A percentile compares a stretch with the other conserved stretches of the same genome.
These are phyloP conservation scores for Hipposideros larvatus DNA, from an alignment of 2,797 vertebrate species.

Conservation along the genomic window DNA sequence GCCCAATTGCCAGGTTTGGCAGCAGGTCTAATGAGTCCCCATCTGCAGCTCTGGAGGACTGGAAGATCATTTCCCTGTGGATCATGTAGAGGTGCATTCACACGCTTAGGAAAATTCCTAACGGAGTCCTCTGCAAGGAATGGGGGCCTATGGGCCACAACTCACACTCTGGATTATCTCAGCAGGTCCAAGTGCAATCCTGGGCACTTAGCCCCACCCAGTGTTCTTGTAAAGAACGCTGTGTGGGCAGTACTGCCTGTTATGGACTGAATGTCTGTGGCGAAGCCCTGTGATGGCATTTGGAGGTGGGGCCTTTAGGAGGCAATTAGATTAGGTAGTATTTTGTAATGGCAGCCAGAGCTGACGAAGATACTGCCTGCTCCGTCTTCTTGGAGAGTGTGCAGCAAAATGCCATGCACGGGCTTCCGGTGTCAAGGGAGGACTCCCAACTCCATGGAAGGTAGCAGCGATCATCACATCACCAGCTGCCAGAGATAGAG, in stretches of 20 bases:
- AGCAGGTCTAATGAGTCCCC: neutral
- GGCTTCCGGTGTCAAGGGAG: neutral
- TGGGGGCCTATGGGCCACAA: fast-evolving
- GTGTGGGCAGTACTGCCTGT: neutral
- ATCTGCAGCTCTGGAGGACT: neutral
- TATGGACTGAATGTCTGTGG: neutral
- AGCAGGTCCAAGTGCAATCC: no score
- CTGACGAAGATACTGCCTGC: neutral
- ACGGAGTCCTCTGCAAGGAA: neutral
- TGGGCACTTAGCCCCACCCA: fast-evolving
- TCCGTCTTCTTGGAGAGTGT: neutral
- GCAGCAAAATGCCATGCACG: neutral
- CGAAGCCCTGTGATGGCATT: neutral
- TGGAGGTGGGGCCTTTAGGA: neutral
- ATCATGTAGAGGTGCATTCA: neutral
- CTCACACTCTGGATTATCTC: neutral
- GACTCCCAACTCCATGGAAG: no score
- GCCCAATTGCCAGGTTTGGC: neutral
- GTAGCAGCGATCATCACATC: neutral
- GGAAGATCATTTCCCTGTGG: neutral
- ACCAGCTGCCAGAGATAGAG: neutral
- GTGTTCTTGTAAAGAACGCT: neutral
- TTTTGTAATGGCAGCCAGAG: neutral
- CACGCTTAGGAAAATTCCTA: neutral
- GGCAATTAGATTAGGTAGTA: neutral